Evolutionary conservation across 2,888 invertebrate genomes (phyloP).

Genomic region (Nomada flava): DNA sequence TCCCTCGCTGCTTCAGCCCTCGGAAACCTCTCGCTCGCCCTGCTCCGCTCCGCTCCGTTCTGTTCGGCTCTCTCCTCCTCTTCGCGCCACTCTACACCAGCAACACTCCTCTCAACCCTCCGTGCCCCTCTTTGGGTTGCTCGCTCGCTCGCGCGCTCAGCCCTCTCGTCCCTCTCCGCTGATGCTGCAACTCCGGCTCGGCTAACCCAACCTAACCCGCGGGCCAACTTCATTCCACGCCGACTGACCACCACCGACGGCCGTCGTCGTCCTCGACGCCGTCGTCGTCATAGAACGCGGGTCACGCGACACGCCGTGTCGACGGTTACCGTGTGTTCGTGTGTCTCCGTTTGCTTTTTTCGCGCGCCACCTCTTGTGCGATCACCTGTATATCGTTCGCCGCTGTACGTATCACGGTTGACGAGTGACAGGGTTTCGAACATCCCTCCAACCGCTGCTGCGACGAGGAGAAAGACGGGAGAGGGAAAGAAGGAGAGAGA

Average conservation of each 20-base stretch:
- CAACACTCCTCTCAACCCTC: slow-evolving; percentile 58
- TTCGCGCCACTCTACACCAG: not conserved
- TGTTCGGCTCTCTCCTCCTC: slow-evolving; percentile 53
- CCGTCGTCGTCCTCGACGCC: slow-evolving; percentile 78
- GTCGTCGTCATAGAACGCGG: slow-evolving; percentile 72
- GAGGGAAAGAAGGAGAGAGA: not conserved
- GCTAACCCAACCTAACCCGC: slow-evolving; percentile 83
- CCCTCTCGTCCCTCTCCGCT: slow-evolving; percentile 73
- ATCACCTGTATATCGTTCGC: not conserved
- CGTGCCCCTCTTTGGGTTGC: slow-evolving; percentile 80
- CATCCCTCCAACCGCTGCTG: no score
- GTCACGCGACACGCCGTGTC: slow-evolving; percentile 66
- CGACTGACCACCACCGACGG: slow-evolving; percentile 84
- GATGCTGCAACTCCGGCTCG: slow-evolving; percentile 75
- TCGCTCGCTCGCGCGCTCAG: slow-evolving; percentile 83
- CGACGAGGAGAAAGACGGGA: not conserved
- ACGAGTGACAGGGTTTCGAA: slow-evolving; percentile 23
- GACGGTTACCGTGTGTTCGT: slow-evolving; percentile 61
- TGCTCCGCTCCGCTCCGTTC: slow-evolving; percentile 60
- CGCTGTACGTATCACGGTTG: slow-evolving; percentile 6
- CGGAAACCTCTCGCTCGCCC: slow-evolving; percentile 75
- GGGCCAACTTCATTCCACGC: slow-evolving; percentile 83
- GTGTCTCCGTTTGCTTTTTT: slow-evolving; percentile 34
- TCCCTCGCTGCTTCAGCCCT: slow-evolving; percentile 65
- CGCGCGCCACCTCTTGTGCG: slow-evolving; percentile 15